Evolutionary conservation across 1,140 invertebrate species (phyloP).

Genomic region (Cecropterus lyciades): DNA sequence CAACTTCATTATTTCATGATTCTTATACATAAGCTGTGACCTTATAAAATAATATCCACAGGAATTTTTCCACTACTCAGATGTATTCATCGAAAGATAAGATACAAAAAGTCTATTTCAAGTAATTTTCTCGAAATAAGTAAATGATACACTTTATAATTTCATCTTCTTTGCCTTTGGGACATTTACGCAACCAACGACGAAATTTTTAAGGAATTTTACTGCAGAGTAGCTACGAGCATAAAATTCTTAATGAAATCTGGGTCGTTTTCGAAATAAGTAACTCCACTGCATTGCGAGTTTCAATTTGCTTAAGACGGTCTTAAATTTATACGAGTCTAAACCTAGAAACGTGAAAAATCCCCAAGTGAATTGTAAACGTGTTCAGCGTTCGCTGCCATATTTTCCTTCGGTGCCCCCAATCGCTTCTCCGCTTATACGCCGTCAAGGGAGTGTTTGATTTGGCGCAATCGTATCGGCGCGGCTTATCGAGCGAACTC

Average conservation of each 20-base stretch:
- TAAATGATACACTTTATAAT: too few relatives aligned
- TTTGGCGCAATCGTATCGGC: constrained; percentile 57
- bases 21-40: too few relatives aligned
- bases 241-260: constrained; percentile 12
- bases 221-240: neutral
- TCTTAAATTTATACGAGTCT: constrained; percentile 43
- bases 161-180: too few relatives aligned
- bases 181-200: neutral
- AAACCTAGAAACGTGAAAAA: constrained; percentile 50
- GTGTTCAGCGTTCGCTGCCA: constrained; percentile 51
- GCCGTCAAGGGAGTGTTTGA: constrained; percentile 61
- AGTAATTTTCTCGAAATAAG: too few relatives aligned
- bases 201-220: neutral
- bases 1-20: too few relatives aligned
- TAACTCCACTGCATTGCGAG: constrained; percentile 6
- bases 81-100: too few relatives aligned
- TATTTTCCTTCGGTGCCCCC: constrained; percentile 56
- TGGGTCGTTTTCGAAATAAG: constrained; percentile 9
- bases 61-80: too few relatives aligned
- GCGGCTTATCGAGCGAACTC: constrained; percentile 37
- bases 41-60: too few relatives aligned
- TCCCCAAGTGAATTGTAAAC: constrained; percentile 60
- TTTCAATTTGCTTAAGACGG: constrained; percentile 41
- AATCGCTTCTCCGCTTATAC: constrained; percentile 56
- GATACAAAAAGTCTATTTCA: too few relatives aligned